A percentile compares a stretch with the other conserved stretches of the same genome.
Conservation (phyloP, 1,140 invertebrate genomes). For the Apis dorsata region DNA sequence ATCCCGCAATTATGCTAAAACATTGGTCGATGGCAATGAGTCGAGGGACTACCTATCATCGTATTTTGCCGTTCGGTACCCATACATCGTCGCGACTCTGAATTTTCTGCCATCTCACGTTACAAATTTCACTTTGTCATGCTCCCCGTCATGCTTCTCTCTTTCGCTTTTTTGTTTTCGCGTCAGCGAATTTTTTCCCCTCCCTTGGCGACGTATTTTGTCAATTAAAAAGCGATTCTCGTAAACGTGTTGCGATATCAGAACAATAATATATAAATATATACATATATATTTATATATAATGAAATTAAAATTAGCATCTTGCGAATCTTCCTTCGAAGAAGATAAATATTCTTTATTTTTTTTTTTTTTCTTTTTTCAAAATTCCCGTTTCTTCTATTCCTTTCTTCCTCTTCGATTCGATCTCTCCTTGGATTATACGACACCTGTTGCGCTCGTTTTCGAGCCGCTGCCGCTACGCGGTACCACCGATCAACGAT, state of each 20-base stretch:
- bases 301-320: too few relatives aligned
- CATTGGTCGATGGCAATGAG: constrained; percentile 18
- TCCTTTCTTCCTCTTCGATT: neutral
- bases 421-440: constrained; percentile 11
- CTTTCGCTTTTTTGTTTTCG: neutral
- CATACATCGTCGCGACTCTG: neutral
- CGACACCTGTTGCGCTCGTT: constrained; percentile 60
- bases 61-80: constrained; percentile 10
- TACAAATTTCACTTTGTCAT: constrained; percentile 45
- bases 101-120: constrained; percentile 51
- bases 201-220: neutral
- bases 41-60: constrained; percentile 32
- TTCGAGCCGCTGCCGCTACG: constrained; percentile 53
- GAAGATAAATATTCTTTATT: neutral
- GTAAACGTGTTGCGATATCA: neutral
- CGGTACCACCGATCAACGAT: constrained; percentile 37
- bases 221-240: neutral
- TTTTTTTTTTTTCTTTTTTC: neutral
- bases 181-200: neutral
- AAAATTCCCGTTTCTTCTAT: neutral
- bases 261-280: too few relatives aligned
- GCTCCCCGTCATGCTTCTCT: neutral
- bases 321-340: too few relatives aligned
- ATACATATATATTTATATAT: too few relatives aligned
- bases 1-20: constrained; percentile 62